Evolutionary conservation across 2,888 invertebrate genomes (phyloP).

Genomic region (Trimorus sp.): DNA sequence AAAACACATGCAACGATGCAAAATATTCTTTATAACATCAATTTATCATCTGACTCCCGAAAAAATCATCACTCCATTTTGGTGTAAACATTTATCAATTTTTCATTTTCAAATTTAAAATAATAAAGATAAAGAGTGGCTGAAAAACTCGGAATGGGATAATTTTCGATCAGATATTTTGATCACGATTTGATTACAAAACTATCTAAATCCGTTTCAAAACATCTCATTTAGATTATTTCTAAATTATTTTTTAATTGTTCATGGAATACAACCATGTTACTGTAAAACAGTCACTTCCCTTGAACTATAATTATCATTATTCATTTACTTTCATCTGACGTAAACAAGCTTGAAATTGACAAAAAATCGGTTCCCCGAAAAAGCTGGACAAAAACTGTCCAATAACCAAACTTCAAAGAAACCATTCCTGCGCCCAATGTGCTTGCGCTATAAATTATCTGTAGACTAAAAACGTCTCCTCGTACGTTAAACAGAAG

Average conservation of each 20-base stretch:
- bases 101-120: background rate
- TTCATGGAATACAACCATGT: no score
- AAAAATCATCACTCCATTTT: no score
- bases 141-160: no score
- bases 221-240: no score
- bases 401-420: slow-evolving; percentile 52
- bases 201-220: no score
- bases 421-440: slow-evolving; percentile 39
- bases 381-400: slow-evolving; percentile 33
- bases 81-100: background rate
- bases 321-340: background rate
- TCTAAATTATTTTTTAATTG: no score
- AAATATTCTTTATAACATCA: background rate
- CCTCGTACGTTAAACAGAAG: slow-evolving; percentile 33
- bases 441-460: slow-evolving; percentile 54
- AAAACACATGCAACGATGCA: background rate
- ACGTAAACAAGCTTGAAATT: background rate
- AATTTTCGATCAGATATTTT: no score
- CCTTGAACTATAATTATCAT: no score
- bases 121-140: background rate
- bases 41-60: no score
- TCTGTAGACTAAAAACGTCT: slow-evolving; percentile 45
- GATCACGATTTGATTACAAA: no score
- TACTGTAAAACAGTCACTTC: no score
- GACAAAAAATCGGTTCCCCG: slow-evolving; percentile 19